Percentiles rank a stretch among this genome's conserved stretches.
These are phyloP conservation scores for Heliothis virescens DNA, from an alignment of 1,140 invertebrate species.

Conservation along the genomic window DNA sequence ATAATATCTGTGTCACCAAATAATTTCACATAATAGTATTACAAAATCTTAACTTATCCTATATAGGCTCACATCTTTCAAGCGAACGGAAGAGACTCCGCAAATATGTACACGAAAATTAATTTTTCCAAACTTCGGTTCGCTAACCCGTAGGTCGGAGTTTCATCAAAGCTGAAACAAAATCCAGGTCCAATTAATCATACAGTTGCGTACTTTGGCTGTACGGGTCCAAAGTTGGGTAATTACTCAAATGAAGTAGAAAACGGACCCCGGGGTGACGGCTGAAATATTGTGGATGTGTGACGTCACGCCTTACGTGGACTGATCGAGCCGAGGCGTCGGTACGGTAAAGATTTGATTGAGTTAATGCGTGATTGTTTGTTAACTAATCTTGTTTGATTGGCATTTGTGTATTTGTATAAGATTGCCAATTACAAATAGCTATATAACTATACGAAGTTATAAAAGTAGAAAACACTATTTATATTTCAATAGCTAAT, in stretches of 20 bases:
- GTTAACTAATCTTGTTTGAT: too few species aligned
- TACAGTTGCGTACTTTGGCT: constrained; percentile 13
- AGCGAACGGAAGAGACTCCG: neutral
- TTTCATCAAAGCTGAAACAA: constrained; percentile 38
- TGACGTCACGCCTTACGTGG: neutral
- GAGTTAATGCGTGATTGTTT: too few species aligned
- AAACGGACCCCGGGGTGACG: constrained; percentile 18
- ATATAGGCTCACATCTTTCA: neutral
- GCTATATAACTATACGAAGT: too few species aligned
- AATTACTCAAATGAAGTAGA: constrained; percentile 45
- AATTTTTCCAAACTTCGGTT: constrained; percentile 16
- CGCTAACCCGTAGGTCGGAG: constrained; percentile 20
- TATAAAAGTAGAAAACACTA: too few species aligned
- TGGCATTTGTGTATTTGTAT: too few species aligned
- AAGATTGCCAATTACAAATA: too few species aligned
- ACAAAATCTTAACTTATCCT: too few species aligned
- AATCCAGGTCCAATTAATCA: constrained; percentile 46
- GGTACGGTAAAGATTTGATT: too few species aligned
- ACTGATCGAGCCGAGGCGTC: neutral
- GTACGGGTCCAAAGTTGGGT: constrained; percentile 28
- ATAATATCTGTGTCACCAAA: too few species aligned
- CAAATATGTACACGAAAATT: constrained; percentile 25
- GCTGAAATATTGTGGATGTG: constrained; percentile 16
- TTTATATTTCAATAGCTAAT: too few species aligned
- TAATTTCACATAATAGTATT: too few species aligned